Conservation (phyloP, 2,797 vertebrate genomes). For the Caiman crocodilus region DNA sequence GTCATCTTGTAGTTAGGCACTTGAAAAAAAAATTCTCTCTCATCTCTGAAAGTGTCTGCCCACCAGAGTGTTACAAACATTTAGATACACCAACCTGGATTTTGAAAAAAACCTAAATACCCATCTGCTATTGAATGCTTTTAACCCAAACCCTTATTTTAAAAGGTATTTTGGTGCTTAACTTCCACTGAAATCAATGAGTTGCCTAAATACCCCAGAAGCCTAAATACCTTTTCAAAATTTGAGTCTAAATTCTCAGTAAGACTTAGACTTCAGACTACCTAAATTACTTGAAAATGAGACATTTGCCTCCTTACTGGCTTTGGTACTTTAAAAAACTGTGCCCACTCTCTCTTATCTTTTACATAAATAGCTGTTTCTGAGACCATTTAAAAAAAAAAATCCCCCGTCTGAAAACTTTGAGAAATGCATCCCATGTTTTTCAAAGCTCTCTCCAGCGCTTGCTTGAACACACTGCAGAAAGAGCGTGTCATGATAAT, state of each 20-base stretch:
- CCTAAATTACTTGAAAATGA: not conserved
- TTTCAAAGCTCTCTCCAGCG: not conserved
- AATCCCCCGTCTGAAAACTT: conserved; percentile 3
- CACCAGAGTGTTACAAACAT: too few species aligned
- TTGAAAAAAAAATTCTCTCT: too few species aligned
- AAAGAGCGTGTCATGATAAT: not conserved
- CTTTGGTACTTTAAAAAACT: not conserved
- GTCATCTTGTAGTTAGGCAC: too few species aligned
- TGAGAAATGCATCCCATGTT: not conserved
- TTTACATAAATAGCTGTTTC: not conserved
- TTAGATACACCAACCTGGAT: too few species aligned
- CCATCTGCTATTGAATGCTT: too few species aligned
- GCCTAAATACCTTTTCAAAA: not conserved
- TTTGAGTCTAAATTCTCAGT: not conserved
- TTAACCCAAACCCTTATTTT: too few species aligned
- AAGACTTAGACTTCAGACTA: not conserved
- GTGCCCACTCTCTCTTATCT: not conserved
- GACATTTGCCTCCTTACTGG: not conserved
- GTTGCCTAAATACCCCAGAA: not conserved
- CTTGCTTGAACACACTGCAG: not conserved
- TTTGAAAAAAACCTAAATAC: too few species aligned
- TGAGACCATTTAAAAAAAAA: conserved; percentile 22
- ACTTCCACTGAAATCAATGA: too few species aligned
- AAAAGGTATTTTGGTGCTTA: not conserved
- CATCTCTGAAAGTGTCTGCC: too few species aligned